These are phyloP conservation scores for Amazona ochrocephala DNA, from an alignment of 2,797 vertebrate genomes.

Conservation along the genomic window DNA sequence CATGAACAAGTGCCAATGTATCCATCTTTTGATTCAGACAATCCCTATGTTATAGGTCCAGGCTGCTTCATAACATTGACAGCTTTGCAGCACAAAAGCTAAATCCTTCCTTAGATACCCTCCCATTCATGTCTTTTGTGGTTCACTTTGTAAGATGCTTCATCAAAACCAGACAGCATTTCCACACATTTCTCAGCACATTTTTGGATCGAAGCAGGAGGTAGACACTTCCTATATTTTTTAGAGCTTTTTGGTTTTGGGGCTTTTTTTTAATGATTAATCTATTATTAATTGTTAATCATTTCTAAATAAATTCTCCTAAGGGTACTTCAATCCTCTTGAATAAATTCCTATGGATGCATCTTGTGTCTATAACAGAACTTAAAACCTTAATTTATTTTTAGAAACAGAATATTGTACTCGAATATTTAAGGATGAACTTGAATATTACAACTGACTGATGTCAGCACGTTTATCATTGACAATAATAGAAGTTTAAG, in stretches of 20 bases:
- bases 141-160: not conserved
- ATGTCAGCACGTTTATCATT: not conserved
- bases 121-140: not conserved
- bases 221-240: not conserved
- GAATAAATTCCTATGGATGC: not conserved
- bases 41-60: not conserved
- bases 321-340: not conserved
- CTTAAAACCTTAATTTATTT: not conserved
- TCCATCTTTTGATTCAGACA: not conserved
- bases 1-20: not conserved
- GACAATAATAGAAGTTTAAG: not conserved
- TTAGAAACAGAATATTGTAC: not conserved
- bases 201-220: not conserved
- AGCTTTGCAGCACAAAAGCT: not conserved
- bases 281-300: not conserved
- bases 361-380: not conserved
- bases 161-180: not conserved
- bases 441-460: not conserved
- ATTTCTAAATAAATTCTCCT: not conserved
- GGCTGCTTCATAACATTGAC: not conserved
- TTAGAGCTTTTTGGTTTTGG: not conserved
- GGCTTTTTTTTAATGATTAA: not conserved
- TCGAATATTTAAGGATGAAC: not conserved
- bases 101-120: not conserved
- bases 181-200: not conserved